Evolutionary conservation across 2,113 vertebrate genomes (phyloP), one percentile per base, ranked within the genome.

Genomic region (Eclectus roratus): DNA sequence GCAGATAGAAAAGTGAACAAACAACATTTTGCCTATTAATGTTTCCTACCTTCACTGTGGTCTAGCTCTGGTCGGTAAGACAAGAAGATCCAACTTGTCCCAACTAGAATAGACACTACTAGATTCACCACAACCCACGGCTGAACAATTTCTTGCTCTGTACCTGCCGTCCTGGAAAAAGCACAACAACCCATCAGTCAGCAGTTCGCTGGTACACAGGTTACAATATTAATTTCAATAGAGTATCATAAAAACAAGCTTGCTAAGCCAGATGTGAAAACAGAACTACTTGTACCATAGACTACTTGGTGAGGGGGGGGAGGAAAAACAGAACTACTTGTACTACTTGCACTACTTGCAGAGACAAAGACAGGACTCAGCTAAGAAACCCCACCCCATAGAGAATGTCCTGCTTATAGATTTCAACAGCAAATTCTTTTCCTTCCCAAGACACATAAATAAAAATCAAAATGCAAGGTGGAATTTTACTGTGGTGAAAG

Each of bases 121-220:
- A 99, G 98, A 97, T 99, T 99, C 78, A 99, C 97, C 52, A 99
- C 98, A 80, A 99, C 96, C 99, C 99, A 99, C 0, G 99, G 98
- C 90, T 98, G 97, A 71, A 99, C 98, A 84, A 99, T 96, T 87
- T 98, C 98, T 64, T 98, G 96, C 93, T 99, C 98, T 10, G 95
- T 97, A 53, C 98, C 98, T 19, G 98, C 95, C 6, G 69, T 96
- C 99, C 99, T 99, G 68, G 33, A 72, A 74, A 91, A 80, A 90
- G 23, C 35, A 85, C 66, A 96, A 77, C 69, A 95, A 47, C 44
- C 20, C 28, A 47, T 91, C 65, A 66, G 47, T 29, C 44, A 95
- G 28, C 33, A 10, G 31, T 78, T 50, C 17, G 35, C 6, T 39
- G 47, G 31, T 46, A 72, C 41, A 79, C 28, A 60, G 41, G 13